phyloP scores from a whole-genome alignment of 2,113 vertebrate species.

The Alosa alosa region DNA sequence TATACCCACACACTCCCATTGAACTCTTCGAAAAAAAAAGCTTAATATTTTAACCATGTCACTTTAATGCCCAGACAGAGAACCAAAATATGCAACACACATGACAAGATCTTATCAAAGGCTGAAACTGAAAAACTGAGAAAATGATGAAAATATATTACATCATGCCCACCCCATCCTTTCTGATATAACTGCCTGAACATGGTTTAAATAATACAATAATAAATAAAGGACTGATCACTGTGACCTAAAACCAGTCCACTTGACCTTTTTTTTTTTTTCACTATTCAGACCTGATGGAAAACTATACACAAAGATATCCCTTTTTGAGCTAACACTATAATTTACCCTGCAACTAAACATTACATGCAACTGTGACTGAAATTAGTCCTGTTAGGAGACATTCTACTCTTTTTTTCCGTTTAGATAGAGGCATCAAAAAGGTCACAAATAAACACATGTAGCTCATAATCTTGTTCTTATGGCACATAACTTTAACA shows the following conservation, averaged over 20 bases:
- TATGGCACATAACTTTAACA: slow-evolving; percentile 36
- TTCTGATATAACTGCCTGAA: slow-evolving; percentile 34
- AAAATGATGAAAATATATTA: slow-evolving; percentile 12
- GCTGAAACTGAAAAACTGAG: neutral
- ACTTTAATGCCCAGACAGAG: neutral
- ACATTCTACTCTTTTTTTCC: neutral
- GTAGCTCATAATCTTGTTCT: slow-evolving; percentile 2
- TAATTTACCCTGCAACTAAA: slow-evolving; percentile 26
- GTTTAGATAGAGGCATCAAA: slow-evolving; percentile 15
- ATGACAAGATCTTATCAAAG: slow-evolving; percentile 4
- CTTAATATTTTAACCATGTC: neutral
- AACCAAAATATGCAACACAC: neutral
- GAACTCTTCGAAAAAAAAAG: neutral
- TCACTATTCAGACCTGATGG: slow-evolving; percentile 25
- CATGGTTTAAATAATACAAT: slow-evolving; percentile 35
- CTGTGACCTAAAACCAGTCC: slow-evolving; percentile 19
- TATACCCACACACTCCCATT: neutral
- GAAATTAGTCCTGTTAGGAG: slow-evolving; percentile 21
- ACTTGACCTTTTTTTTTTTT: slow-evolving; percentile 23
- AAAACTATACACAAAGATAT: slow-evolving; percentile 31
- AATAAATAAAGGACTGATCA: slow-evolving; percentile 36
- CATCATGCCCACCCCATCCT: slow-evolving; percentile 44
- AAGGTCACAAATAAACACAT: slow-evolving; percentile 25
- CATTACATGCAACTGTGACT: slow-evolving; percentile 44
- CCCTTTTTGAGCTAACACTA: slow-evolving; percentile 15